Conservation (phyloP, 2,797 vertebrate genomes). For the Furcifer pardalis region DNA sequence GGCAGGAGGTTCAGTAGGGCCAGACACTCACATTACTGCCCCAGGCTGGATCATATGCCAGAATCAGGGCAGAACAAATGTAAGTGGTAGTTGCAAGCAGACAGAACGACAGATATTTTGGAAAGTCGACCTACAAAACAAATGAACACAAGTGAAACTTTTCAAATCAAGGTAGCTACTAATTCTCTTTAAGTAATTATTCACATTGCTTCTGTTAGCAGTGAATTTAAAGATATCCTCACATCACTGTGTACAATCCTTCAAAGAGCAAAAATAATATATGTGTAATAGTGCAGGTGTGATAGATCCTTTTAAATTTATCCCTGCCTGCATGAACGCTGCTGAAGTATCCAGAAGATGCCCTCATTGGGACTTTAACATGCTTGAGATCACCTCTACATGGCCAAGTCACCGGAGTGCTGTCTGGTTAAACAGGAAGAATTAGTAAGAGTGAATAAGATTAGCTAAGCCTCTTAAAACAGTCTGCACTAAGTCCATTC, state of each 20-base stretch:
- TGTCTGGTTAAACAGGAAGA: neutral
- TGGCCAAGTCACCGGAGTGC: neutral
- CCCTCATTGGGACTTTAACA: neutral
- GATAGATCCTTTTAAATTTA: neutral
- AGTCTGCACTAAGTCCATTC: neutral
- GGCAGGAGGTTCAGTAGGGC: no score
- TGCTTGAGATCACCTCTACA: neutral
- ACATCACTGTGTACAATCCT: neutral
- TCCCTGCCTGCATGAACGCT: neutral
- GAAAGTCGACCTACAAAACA: neutral
- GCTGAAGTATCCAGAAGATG: neutral
- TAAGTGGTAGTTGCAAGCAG: neutral
- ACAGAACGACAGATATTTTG: neutral
- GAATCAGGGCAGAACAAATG: neutral
- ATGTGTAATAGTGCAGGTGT: neutral
- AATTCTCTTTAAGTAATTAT: neutral
- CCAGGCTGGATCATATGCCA: neutral
- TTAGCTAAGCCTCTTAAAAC: neutral
- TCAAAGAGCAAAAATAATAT: neutral
- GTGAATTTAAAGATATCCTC: neutral
- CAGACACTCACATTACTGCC: neutral
- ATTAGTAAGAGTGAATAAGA: neutral
- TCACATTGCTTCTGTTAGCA: neutral
- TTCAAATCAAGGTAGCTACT: neutral
- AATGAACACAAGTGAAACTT: neutral